These are phyloP conservation scores for Azorinus chamasolen DNA, from an alignment of 2,888 invertebrate species.

Conservation along the genomic window DNA sequence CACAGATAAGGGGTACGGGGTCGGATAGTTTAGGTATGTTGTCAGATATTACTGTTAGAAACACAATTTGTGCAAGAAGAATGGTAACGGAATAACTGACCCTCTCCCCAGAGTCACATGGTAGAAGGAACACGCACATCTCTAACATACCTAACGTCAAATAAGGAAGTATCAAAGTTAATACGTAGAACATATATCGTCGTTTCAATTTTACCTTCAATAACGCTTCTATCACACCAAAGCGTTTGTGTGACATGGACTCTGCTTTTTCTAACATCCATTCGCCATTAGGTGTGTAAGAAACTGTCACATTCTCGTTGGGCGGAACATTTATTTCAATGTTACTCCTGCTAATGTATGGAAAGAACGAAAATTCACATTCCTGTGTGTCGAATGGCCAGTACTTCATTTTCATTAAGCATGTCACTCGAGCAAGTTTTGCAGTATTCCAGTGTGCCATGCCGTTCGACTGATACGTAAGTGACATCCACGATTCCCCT, in stretches of 20 bases:
- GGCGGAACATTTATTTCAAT: not conserved
- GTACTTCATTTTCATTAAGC: slow-evolving; percentile 44
- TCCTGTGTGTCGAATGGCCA: slow-evolving; percentile 54
- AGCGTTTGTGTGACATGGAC: not conserved
- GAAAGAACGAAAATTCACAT: slow-evolving; percentile 25
- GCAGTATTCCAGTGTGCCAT: slow-evolving; percentile 10
- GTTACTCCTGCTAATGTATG: slow-evolving; percentile 1
- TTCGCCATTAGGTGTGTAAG: slow-evolving; percentile 1
- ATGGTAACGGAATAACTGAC: slow-evolving; percentile 26
- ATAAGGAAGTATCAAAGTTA: slow-evolving; percentile 10
- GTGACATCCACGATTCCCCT: slow-evolving; percentile 15
- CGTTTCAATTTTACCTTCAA: slow-evolving; percentile 4
- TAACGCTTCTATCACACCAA: not conserved
- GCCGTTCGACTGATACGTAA: slow-evolving; percentile 6
- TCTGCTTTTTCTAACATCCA: slow-evolving; percentile 6
- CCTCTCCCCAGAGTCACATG: slow-evolving; percentile 25
- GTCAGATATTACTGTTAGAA: slow-evolving; percentile 19
- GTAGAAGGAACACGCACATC: slow-evolving; percentile 17
- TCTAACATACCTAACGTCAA: slow-evolving; percentile 1
- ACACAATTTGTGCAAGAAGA: slow-evolving; percentile 14
- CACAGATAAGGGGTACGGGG: slow-evolving; percentile 6
- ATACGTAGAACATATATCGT: slow-evolving; percentile 3
- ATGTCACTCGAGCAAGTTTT: slow-evolving; percentile 15
- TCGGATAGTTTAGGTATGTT: slow-evolving; percentile 17
- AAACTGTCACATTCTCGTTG: not conserved